phyloP scores from a whole-genome alignment of 2,113 vertebrate species.

The Ceuthmochares aereus region DNA sequence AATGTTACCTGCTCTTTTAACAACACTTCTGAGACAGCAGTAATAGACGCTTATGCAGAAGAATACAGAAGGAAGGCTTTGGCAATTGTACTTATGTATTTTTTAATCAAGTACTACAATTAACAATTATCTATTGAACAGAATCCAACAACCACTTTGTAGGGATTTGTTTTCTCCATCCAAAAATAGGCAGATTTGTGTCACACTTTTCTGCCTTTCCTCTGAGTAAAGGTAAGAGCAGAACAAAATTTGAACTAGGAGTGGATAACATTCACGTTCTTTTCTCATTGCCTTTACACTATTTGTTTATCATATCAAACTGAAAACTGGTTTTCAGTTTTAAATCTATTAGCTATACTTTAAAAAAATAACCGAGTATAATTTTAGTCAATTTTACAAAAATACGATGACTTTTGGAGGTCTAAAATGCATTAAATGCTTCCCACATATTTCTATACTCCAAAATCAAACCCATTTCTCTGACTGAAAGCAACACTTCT shows the following conservation, averaged over 20 bases:
- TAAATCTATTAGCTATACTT: background rate
- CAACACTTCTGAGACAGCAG: background rate
- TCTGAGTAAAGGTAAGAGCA: background rate
- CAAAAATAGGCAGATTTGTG: background rate
- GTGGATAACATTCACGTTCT: background rate
- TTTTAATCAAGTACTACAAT: background rate
- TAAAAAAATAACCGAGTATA: background rate
- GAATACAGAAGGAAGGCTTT: background rate
- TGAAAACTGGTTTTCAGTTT: background rate
- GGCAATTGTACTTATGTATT: rapidly evolving
- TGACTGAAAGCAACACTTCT: background rate
- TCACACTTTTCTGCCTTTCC: background rate
- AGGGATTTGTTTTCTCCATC: background rate
- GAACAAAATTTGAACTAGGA: background rate
- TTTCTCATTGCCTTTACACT: background rate
- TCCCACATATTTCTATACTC: background rate
- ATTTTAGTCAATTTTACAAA: background rate
- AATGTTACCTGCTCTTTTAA: background rate
- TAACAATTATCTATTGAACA: background rate
- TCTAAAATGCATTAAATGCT: background rate
- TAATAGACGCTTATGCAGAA: background rate
- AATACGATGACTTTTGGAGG: background rate
- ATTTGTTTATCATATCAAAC: background rate
- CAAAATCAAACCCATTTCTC: background rate
- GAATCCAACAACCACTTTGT: background rate